Base-by-base conservation (phyloP, 2,888 invertebrate genomes). In the Torymus texanus region DNA sequence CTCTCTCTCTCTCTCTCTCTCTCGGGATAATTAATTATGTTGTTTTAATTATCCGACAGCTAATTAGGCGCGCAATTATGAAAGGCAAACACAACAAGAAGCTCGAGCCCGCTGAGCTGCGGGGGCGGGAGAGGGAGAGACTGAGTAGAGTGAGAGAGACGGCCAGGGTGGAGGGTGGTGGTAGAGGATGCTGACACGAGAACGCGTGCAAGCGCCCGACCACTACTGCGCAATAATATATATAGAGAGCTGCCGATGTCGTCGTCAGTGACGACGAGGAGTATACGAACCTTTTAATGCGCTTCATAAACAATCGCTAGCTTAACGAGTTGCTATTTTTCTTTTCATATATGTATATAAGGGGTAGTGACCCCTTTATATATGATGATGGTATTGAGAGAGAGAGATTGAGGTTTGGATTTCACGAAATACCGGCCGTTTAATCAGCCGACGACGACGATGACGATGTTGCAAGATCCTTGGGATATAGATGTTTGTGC, bases 11-110 rank as follows among this genome's bases (percentile, higher is more conserved):
- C 58, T 65, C 70, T 78, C 70, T 72, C 78, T 66, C 67, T 68
- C 66, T 50, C 66, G 71, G 83, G 82, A 85, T 85, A 86, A 86
- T 86, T 86, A 86, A 86, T 86, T 85, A 85, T 86, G 85, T 86
- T 86, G 86, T 85, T 86, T 86, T 85, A 85, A 86, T 86, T 86
- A 86, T 86, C 86, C 81, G 85, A 84, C 85, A 86, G 85, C 85
- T 86, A 86, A 86, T 86, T 85, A 86, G 85, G 86, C 86, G 84
- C 84, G 84, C 85, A 86, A 86, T 86, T 86, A 86, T 86, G 85
- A 85, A 86, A 85, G 83, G 85, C 84, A 86, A 86, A 85, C 84
- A 85, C 83, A 86, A 85, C 85, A 85, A 82, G 82, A 80, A 81
- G 82, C 81, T 75, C 77, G 74, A 74, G 63, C 74, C 12, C 59